Evolutionary conservation across 92 coral and sea anemone genomes (phyloP).

Genomic region (Anthopleura xanthogrammica): DNA sequence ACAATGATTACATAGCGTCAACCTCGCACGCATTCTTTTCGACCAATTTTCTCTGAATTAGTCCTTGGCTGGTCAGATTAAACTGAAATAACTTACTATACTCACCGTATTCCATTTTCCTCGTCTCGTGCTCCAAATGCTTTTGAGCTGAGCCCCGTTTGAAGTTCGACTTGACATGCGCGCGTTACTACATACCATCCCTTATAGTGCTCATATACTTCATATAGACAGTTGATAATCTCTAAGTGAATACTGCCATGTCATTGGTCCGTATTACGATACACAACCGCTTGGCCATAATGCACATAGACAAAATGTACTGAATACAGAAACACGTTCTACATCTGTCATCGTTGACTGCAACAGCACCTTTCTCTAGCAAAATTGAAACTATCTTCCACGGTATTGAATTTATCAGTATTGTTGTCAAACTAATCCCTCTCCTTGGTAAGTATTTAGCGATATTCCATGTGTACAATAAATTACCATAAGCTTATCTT

Average conservation of each 20-base stretch:
- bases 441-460: neutral
- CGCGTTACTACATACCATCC: neutral
- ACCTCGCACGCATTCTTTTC: neutral
- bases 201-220: constrained; percentile 2
- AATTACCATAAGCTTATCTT: neutral
- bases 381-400: neutral
- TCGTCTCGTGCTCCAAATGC: neutral
- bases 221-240: neutral
- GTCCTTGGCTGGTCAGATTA: neutral
- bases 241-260: neutral
- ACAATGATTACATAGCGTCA: neutral
- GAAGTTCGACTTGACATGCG: constrained; percentile 2
- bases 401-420: too few species aligned
- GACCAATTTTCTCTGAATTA: neutral
- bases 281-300: neutral
- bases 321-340: neutral
- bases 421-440: neutral
- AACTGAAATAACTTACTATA: neutral
- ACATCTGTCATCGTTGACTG: neutral
- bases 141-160: neutral
- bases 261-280: neutral
- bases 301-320: neutral
- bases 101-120: neutral
- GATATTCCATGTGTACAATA: neutral
- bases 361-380: neutral